These are phyloP conservation scores for Littorina saxatilis DNA, from an alignment of 1,140 invertebrate species.

Conservation along the genomic window DNA sequence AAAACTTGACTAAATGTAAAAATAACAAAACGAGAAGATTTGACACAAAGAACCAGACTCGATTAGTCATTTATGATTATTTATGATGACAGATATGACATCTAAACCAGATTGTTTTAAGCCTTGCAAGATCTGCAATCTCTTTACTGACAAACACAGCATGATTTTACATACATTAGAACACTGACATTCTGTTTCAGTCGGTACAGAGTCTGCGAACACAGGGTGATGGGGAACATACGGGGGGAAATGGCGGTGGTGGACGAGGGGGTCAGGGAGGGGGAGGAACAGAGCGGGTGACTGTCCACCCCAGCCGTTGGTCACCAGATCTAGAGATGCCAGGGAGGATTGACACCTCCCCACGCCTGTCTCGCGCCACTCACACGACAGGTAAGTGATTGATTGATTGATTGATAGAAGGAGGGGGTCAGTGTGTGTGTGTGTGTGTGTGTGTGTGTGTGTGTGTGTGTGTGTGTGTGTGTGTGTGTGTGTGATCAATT, in stretches of 20 bases:
- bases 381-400: background rate
- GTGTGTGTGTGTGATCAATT: background rate
- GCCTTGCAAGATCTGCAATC: background rate
- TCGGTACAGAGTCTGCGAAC: background rate
- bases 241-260: background rate
- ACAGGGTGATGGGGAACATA: background rate
- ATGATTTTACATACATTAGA: background rate
- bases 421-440: background rate
- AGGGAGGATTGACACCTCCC: background rate
- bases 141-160: background rate
- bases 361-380: background rate
- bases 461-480: background rate
- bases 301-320: background rate
- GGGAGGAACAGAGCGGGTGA: background rate
- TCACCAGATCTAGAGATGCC: background rate
- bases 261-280: background rate
- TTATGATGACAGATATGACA: background rate
- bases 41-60: no score
- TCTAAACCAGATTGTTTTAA: background rate
- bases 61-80: no score
- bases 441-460: background rate
- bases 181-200: background rate
- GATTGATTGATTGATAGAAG: no score
- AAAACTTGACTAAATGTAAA: no score
- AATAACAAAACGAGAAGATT: no score